Percentiles rank a stretch among this genome's conserved stretches.
Evolutionary conservation across 1,140 invertebrate species (phyloP).

Genomic region (Streblospio benedicti): DNA sequence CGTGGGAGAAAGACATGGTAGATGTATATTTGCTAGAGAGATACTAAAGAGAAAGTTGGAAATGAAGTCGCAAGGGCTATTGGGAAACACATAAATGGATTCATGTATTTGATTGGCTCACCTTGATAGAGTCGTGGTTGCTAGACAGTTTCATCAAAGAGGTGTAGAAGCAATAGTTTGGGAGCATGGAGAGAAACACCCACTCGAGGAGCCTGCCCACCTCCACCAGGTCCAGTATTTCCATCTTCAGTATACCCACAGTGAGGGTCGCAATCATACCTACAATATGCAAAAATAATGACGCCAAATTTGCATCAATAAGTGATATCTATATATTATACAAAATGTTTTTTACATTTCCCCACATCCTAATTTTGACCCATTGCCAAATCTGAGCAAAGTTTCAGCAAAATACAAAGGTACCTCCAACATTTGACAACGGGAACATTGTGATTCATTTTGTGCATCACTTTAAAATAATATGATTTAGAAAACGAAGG

Average conservation of each 20-base stretch:
- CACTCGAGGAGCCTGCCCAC: constrained; percentile 30
- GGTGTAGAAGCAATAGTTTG: constrained; percentile 35
- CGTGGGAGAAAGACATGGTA: no score
- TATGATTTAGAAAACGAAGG: no score
- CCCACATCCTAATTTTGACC: not conserved
- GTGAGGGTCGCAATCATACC: no score
- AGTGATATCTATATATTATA: not conserved
- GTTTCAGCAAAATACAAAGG: not conserved
- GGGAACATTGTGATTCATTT: not conserved
- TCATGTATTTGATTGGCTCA: not conserved
- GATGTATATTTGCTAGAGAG: not conserved
- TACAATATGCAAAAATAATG: not conserved
- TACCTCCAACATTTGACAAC: not conserved
- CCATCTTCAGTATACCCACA: no score
- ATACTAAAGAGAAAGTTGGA: not conserved
- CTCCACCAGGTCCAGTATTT: constrained; percentile 28
- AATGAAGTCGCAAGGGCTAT: not conserved
- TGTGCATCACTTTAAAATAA: no score
- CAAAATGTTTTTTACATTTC: not conserved
- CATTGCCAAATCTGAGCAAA: not conserved
- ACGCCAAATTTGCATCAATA: not conserved
- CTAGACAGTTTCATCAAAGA: not conserved
- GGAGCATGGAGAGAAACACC: constrained; percentile 41
- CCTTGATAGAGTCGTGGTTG: not conserved
- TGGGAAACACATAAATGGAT: not conserved